phyloP scores from a whole-genome alignment of 2,797 vertebrate genomes.

The Limnodromus scolopaceus region DNA sequence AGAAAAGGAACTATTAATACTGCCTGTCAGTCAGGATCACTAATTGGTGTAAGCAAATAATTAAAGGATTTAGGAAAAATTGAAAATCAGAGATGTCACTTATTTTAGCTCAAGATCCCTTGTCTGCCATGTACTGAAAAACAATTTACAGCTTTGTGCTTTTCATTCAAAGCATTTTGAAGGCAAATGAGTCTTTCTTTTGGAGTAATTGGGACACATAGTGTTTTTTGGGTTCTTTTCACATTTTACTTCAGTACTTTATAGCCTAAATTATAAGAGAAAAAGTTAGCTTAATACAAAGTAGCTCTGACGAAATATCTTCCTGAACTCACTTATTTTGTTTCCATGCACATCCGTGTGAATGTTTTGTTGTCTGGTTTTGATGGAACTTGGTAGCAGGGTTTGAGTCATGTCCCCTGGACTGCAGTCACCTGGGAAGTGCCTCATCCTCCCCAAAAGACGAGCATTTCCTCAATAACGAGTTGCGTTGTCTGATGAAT shows the following conservation, averaged over 20 bases:
- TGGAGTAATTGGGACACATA: neutral
- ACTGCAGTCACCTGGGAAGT: neutral
- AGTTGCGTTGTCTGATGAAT: neutral
- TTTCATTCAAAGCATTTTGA: neutral
- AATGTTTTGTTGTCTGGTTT: neutral
- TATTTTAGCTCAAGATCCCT: neutral
- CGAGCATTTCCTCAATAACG: neutral
- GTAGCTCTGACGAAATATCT: neutral
- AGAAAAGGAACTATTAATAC: neutral
- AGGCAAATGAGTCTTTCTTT: neutral
- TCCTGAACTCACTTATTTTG: neutral
- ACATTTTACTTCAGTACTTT: neutral
- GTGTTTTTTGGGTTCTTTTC: accelerated
- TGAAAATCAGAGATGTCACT: neutral
- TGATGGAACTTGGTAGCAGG: neutral
- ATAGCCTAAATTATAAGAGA: neutral
- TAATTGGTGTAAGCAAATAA: neutral
- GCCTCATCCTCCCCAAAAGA: neutral
- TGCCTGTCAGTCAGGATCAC: neutral
- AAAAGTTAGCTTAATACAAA: neutral
- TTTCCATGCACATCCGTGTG: neutral
- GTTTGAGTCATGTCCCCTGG: neutral
- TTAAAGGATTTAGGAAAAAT: neutral
- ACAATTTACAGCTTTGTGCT: neutral
- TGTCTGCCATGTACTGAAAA: neutral